Percentiles rank a stretch among this genome's conserved stretches.
Evolutionary conservation across 2,888 invertebrate species (phyloP).

Genomic region (Ditula angustiorana): DNA sequence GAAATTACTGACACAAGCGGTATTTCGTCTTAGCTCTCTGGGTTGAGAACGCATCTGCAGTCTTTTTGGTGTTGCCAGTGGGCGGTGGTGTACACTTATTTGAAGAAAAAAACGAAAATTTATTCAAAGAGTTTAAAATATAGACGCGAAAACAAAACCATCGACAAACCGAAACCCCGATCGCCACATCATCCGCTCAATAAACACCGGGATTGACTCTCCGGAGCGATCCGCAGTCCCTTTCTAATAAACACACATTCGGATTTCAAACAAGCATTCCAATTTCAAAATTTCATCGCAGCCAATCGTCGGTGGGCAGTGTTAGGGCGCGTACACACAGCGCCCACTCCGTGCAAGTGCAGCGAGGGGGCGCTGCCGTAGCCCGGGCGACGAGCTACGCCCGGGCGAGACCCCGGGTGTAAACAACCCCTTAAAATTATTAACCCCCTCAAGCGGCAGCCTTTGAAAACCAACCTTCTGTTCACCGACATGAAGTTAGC

Average conservation of each 20-base stretch:
- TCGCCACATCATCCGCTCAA: slow-evolving; percentile 3
- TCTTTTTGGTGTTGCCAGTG: no score
- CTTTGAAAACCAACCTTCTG: slow-evolving; percentile 51
- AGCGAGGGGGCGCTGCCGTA: slow-evolving; percentile 60
- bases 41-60: no score
- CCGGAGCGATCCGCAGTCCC: not conserved
- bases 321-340: slow-evolving; percentile 61
- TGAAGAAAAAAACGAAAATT: no score
- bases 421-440: slow-evolving; percentile 61
- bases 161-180: not conserved
- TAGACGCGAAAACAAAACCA: not conserved
- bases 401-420: slow-evolving; percentile 67
- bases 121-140: not conserved
- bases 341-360: slow-evolving; percentile 65
- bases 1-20: no score
- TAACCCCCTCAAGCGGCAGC: slow-evolving; percentile 35
- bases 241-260: slow-evolving; percentile 9
- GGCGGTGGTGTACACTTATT: no score
- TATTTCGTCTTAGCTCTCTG: no score
- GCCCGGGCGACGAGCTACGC: slow-evolving; percentile 78
- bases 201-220: not conserved
- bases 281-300: slow-evolving; percentile 50
- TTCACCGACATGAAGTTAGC: slow-evolving; percentile 42
- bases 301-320: slow-evolving; percentile 49
- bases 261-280: slow-evolving; percentile 42